phyloP scores from a whole-genome alignment of 1,140 invertebrate genomes.

The Papilio aristodemus region DNA sequence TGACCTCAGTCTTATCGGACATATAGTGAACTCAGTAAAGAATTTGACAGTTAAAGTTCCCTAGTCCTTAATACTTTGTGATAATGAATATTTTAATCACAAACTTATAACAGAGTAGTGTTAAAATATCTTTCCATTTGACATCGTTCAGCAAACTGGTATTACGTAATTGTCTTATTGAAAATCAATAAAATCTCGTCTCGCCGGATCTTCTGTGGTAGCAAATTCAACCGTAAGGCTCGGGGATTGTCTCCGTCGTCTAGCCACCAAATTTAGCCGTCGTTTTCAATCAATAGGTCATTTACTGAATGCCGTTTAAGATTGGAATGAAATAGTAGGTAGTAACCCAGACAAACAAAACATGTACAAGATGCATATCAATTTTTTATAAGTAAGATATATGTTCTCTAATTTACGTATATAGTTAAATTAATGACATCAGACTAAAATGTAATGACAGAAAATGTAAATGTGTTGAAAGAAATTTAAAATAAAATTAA shows the following conservation, averaged over 20 bases:
- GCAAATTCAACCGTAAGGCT: neutral
- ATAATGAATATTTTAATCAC: too few species aligned
- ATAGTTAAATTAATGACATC: too few species aligned
- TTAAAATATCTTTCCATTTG: neutral
- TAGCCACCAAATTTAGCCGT: neutral
- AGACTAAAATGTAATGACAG: too few species aligned
- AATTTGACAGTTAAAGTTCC: neutral
- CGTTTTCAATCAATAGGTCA: neutral
- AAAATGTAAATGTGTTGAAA: too few species aligned
- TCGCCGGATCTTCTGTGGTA: neutral
- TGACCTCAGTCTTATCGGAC: slow-evolving; percentile 17
- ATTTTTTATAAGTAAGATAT: too few species aligned
- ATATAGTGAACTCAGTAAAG: neutral
- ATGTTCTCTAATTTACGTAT: too few species aligned
- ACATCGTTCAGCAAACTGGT: neutral
- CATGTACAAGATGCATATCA: neutral
- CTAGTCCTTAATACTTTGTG: too few species aligned
- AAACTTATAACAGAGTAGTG: too few species aligned
- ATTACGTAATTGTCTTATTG: slow-evolving; percentile 11
- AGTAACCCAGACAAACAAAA: neutral
- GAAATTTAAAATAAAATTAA: too few species aligned
- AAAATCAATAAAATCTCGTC: slow-evolving; percentile 10
- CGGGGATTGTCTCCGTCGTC: neutral
- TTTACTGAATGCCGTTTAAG: neutral
- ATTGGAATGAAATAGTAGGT: neutral